Percentiles rank a stretch among this genome's conserved stretches.
Evolutionary conservation across 1,140 invertebrate species (phyloP).

Genomic region (Tenebrio molitor): DNA sequence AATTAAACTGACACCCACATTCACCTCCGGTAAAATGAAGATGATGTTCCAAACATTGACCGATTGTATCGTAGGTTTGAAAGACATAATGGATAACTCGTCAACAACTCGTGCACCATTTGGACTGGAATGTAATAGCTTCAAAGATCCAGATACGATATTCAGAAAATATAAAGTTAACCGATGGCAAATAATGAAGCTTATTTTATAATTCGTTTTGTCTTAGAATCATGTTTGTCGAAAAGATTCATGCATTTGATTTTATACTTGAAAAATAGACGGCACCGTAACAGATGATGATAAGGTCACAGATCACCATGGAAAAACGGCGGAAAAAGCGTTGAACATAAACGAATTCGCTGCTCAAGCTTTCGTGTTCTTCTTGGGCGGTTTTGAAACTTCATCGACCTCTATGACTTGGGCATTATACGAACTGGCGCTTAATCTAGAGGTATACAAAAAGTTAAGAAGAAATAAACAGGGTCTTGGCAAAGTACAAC

Average conservation of each 20-base stretch:
- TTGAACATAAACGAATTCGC: conserved; percentile 60
- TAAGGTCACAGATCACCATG: conserved; percentile 13
- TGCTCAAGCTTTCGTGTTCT: conserved; percentile 67
- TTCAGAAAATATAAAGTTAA: conserved; percentile 66
- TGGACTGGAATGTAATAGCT: conserved; percentile 70
- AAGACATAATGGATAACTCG: conserved; percentile 64
- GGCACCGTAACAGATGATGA: conserved; percentile 16
- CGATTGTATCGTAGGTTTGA: conserved; percentile 57
- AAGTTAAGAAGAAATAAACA: conserved; percentile 50
- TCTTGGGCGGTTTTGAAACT: conserved; percentile 72
- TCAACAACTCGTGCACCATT: conserved; percentile 64
- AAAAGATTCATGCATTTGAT: conserved; percentile 71
- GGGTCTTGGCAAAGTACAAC: conserved; percentile 43
- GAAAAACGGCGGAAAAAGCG: conserved; percentile 9
- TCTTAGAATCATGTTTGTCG: conserved; percentile 62
- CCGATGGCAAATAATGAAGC: neutral
- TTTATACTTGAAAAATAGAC: conserved; percentile 57
- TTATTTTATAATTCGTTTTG: conserved; percentile 3
- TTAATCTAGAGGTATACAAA: conserved; percentile 51
- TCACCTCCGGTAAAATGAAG: conserved; percentile 66
- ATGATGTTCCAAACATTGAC: conserved; percentile 64
- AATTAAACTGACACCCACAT: no score
- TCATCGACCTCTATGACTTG: conserved; percentile 68
- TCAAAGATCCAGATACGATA: conserved; percentile 69
- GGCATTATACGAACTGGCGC: conserved; percentile 68